Evolutionary conservation across 2,113 vertebrate genomes (phyloP), one percentile per base, ranked within the genome.

Genomic region (Tragelaphus strepsiceros): DNA sequence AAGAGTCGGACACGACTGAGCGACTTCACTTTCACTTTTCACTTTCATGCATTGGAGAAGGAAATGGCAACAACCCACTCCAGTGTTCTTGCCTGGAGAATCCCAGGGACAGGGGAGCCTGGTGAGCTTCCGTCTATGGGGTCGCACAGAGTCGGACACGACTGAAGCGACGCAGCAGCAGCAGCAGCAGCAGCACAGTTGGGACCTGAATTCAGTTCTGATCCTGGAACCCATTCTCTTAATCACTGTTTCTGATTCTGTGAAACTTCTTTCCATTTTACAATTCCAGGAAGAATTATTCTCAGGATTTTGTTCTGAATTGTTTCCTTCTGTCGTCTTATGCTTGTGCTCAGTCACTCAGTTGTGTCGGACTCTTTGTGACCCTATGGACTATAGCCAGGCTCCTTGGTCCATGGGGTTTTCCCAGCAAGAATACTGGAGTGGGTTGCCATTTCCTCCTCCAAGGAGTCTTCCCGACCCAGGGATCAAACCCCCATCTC

Each of bases 251-350:
- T 92, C 24, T 96, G 71, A 46, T 81, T 83, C 56, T 86, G 28
- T 39, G 46, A 59, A 91, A 58, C 24, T 59, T 91, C 32, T 81
- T 88, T 64, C 32, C 22, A 77, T 49, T 96, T 35, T 51, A 81
- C 87, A 35, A 84, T 67, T 80, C 32, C 17, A 91, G 78, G 61
- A 87, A 59, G 13, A 67, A 49, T 83, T 61, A 54, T 82, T 84
- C 87, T 88, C 24, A 84, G 58, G 24, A n/a, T 96, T 92, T 84
- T 95, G 64, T 94, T 89, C 19, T 88, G 28, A 88, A n/a, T 62
- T 88, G 28, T 11, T 88, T 88, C 54, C n/a, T 74, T 90, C 35
- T 86, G 0, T 95, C 49, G 0, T 93, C 39, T 94, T 35, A 39
- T 26, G 22, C 22, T 77, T 14, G 71, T 43, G 39, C 12, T 77